phyloP scores from a whole-genome alignment of 1,140 invertebrate species.

The Pseudomyrmex flavicornis region DNA sequence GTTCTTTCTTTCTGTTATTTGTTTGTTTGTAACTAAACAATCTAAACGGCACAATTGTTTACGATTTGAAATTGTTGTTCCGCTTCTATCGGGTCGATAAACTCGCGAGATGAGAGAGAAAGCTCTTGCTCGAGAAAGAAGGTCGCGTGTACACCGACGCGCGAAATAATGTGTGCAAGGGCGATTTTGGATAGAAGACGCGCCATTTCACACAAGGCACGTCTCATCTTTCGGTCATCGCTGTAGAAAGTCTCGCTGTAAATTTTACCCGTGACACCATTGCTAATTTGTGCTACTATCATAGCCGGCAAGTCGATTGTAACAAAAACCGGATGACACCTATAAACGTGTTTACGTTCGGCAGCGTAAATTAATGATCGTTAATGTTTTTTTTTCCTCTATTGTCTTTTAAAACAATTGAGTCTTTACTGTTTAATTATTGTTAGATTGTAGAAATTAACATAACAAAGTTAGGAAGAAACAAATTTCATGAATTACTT shows the following conservation, averaged over 20 bases:
- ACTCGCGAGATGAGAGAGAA: background rate
- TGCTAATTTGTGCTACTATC: background rate
- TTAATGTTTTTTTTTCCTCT: too few relatives aligned
- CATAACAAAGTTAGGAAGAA: too few relatives aligned
- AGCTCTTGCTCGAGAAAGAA: background rate
- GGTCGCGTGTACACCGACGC: conserved; percentile 10
- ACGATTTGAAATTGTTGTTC: background rate
- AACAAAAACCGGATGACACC: too few relatives aligned
- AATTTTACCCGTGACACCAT: conserved; percentile 57
- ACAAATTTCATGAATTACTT: too few relatives aligned
- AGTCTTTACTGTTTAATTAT: too few relatives aligned
- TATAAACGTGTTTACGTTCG: too few relatives aligned
- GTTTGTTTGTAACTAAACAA: too few relatives aligned
- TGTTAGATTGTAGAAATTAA: too few relatives aligned
- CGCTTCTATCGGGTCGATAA: background rate
- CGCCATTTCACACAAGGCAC: conserved; percentile 45
- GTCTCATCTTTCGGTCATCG: conserved; percentile 48
- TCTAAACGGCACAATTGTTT: background rate
- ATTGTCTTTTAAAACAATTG: too few relatives aligned
- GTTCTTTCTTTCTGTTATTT: too few relatives aligned
- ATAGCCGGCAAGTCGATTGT: too few relatives aligned
- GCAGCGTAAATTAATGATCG: too few relatives aligned
- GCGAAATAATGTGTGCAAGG: conserved; percentile 11
- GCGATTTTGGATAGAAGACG: conserved; percentile 38
- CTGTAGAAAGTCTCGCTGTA: conserved; percentile 46